Base-by-base conservation (phyloP, 2,888 invertebrate genomes). In the Drosophila picticornis region DNA sequence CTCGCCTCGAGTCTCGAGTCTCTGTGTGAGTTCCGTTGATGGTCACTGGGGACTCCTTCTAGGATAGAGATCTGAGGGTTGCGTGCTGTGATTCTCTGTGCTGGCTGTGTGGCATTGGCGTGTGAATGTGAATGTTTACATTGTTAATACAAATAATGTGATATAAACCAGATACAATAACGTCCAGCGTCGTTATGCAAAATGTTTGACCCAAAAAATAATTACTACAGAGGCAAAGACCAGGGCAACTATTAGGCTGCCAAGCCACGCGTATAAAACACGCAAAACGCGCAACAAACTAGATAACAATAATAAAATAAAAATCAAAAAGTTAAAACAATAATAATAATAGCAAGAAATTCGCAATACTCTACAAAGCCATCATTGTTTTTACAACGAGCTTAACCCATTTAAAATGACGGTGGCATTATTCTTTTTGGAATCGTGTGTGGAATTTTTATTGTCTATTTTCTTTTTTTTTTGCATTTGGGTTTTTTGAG, bases 191-290 rank as follows among this genome's bases (percentile, higher is more conserved):
- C 74, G 83, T 89, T 89, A 87, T 84, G 86, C 90, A 89, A 89
- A 87, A 75, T 76, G 79, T 68, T 80, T 86, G 86, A 87, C 86
- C 86, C 72, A 88, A 86, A 86, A 86, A 88, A 48, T 80, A 78
- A 75, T 77, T 76, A 68, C 69, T 51, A 57, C 56, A 51, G 25
- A 67, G 81, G 65, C 62, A 51, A 40, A 75, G 61, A 25, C 4
- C 16, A 46, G 25, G 46, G 46, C 46, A 46, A 48, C 84, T 72
- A 63, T 78, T 75, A 79, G 62, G 67, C 62, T 72, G 80, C 72
- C 65, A 75, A 83, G 67, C 87, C 69, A 70, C 71, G 87, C 81
- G 81, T 81, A 61, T 71, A 84, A 84, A 69, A 55, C 64, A 57
- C 68, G 57, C 73, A 73, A 82, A 83, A 61, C 69, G 72, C 61